Evolutionary conservation across 92 coral and sea anemone species (phyloP), one percentile per base, ranked within the genome.

Genomic region (Siderastrea siderea): DNA sequence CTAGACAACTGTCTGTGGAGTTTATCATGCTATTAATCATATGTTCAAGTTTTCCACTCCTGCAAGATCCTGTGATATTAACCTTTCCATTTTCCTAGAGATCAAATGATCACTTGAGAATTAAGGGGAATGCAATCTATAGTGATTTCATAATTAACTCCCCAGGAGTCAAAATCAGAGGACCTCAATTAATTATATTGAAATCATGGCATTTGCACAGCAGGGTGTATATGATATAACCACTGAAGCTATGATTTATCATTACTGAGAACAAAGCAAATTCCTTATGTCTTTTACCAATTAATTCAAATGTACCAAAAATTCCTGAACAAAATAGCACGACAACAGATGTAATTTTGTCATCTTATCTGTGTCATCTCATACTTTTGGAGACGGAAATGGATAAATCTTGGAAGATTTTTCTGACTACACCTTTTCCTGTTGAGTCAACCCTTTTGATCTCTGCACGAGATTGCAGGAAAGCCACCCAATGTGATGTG

Each of bases 371-470:
- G n/a, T 8, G 77, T 48, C 78, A 69, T 71, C 85, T 81, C 75
- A 2, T 73, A 14, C 71, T 53, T 14, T 54, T 47, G 4, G 44
- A 64, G 60, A 66, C 62, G 78, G 86, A 82, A 71, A 62, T 82
- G 65, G 26, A 17, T 57, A 12, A 26, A 57, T 55, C 75, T 81
- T 47, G 38, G 72, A 12, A 19, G 38, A 6, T 55, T 11, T 57
- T 69, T 55, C 26, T 47, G 77, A 50, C 52, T 49, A 58, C 86
- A 73, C 57, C 78, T 70, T 58, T 81, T 82, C 86, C 86, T 82
- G 86, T 82, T 57, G 70, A 82, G 19, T 65, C 44, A 47, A 55
- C 57, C 1, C 64, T 44, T 69, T 55, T 69, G 77, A 71, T 69
- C 86, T 80, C 64, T 47, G 58, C 86, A 78, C 64, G 78, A 54